Conservation (phyloP, 2,797 vertebrate species). For the Falco rusticolus region DNA sequence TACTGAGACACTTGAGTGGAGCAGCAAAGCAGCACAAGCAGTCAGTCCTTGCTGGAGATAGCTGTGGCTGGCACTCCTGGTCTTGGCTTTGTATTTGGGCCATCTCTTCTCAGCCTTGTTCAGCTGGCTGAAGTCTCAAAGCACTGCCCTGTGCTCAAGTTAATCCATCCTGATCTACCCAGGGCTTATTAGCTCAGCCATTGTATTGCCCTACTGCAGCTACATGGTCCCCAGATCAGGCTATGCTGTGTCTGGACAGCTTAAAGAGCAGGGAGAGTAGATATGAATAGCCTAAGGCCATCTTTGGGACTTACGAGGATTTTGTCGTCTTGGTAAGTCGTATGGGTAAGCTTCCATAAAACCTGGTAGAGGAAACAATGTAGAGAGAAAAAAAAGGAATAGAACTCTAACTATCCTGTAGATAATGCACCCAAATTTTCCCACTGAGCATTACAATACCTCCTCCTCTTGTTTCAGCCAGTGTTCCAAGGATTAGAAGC, state of each 20-base stretch:
- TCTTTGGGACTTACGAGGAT: neutral
- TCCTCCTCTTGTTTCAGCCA: slow-evolving; percentile 71
- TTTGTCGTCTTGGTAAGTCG: neutral
- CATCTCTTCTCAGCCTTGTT: neutral
- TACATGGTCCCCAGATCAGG: neutral
- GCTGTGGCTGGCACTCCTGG: neutral
- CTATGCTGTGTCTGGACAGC: neutral
- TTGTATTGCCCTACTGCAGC: neutral
- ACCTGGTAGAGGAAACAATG: neutral
- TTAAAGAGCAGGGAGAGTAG: neutral
- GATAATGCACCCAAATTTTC: neutral
- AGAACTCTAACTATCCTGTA: neutral
- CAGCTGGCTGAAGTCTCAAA: neutral
- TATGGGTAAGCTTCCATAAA: neutral
- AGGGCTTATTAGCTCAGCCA: neutral
- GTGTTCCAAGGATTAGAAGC: slow-evolving; percentile 30
- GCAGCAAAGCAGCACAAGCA: neutral
- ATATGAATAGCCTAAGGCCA: neutral
- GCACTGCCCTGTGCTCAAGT: neutral
- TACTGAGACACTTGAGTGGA: neutral
- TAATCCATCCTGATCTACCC: neutral
- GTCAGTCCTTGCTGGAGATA: neutral
- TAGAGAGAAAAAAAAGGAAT: neutral
- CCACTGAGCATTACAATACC: slow-evolving; percentile 61
- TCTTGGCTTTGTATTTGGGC: neutral